These are phyloP conservation scores for Ligdia adustata DNA, from an alignment of 2,888 invertebrate species.

Conservation along the genomic window DNA sequence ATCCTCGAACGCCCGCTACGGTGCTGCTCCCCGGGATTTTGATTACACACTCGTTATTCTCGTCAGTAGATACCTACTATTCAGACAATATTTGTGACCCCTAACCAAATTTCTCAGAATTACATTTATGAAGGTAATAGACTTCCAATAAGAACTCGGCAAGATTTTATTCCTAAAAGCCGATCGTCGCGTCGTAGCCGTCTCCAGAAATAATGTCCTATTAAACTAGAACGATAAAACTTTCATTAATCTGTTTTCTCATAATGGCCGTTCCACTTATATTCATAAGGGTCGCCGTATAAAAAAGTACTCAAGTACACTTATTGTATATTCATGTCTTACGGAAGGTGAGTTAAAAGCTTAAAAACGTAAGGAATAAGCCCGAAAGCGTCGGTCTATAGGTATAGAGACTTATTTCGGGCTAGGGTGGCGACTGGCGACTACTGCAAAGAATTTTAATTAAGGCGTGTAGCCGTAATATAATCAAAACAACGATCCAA, in stretches of 20 bases:
- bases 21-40: background rate
- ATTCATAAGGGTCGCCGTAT: conserved; percentile 24
- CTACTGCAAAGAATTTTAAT: conserved; percentile 57
- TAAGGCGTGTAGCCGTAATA: conserved; percentile 49
- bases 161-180: conserved; percentile 4
- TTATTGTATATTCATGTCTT: conserved; percentile 27
- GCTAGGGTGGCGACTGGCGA: conserved; percentile 36
- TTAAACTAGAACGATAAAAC: conserved; percentile 20
- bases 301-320: conserved; percentile 22
- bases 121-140: conserved; percentile 5
- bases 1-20: conserved; percentile 4
- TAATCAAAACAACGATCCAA: conserved; percentile 54
- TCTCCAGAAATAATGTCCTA: conserved; percentile 16
- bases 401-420: conserved; percentile 40
- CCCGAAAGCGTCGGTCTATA: conserved; percentile 7
- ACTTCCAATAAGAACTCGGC: conserved; percentile 6
- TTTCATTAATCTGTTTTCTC: conserved; percentile 25
- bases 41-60: background rate
- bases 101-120: background rate
- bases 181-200: conserved; percentile 4
- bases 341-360: conserved; percentile 24
- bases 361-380: conserved; percentile 19
- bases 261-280: conserved; percentile 25
- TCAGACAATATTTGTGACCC: background rate
- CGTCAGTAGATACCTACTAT: background rate